These are phyloP conservation scores for Frankliniella fusca DNA, from an alignment of 2,888 invertebrate species.

Conservation along the genomic window DNA sequence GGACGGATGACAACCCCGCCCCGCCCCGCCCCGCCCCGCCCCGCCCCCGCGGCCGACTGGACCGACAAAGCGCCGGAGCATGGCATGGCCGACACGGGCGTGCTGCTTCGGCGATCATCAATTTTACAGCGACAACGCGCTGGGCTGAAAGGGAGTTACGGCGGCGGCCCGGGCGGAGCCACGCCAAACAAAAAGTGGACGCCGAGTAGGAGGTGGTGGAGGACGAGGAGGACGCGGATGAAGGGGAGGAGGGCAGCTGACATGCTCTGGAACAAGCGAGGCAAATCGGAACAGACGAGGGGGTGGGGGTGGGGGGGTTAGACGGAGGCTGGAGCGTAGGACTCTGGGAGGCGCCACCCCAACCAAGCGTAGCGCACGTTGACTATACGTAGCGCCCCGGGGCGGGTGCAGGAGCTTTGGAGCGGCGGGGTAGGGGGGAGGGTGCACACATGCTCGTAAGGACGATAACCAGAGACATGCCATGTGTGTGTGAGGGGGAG, in stretches of 20 bases:
- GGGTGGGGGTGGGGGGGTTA: background rate
- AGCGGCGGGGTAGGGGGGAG: background rate
- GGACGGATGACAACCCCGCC: background rate
- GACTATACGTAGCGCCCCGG: background rate
- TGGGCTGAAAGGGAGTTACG: background rate
- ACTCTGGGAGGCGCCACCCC: background rate
- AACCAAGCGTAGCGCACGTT: background rate
- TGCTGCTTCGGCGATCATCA: slow-evolving; percentile 15
- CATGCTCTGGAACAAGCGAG: slow-evolving; percentile 3
- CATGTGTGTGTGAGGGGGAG: background rate
- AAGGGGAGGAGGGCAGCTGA: background rate
- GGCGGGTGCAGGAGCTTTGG: background rate
- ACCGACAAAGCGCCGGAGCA: background rate
- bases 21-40: background rate
- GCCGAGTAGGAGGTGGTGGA: background rate
- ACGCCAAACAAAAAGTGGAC: background rate
- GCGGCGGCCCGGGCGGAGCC: background rate
- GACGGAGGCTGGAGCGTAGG: background rate
- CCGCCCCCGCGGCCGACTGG: no score
- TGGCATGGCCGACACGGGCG: background rate
- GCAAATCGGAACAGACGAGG: background rate
- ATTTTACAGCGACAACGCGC: slow-evolving; percentile 20
- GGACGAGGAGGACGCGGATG: background rate
- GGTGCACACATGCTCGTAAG: background rate
- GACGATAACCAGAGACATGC: background rate